Evolutionary conservation across 2,113 vertebrate genomes (phyloP).

Genomic region (Corvus cornix): DNA sequence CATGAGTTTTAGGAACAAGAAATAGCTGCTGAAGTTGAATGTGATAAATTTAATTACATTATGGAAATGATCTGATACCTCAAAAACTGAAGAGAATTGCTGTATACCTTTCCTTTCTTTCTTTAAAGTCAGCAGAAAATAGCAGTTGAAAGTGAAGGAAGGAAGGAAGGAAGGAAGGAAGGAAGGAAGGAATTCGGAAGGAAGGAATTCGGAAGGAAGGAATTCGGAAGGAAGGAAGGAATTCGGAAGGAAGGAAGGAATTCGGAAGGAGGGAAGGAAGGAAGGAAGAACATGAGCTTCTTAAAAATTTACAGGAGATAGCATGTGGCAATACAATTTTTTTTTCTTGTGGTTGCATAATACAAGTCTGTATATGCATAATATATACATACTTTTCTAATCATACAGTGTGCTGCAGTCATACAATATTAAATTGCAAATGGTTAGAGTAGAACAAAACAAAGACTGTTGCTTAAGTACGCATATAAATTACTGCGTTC

Average conservation of each 20-base stretch:
- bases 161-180: not conserved
- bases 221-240: too few relatives aligned
- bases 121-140: not conserved
- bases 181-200: too few relatives aligned
- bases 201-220: too few relatives aligned
- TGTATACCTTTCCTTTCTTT: not conserved
- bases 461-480: not conserved
- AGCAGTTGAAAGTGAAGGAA: not conserved
- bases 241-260: too few relatives aligned
- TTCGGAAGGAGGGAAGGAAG: too few relatives aligned
- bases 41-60: not conserved
- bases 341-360: not conserved
- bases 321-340: not conserved
- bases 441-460: not conserved
- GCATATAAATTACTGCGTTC: not conserved
- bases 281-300: not conserved
- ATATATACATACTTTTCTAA: constrained; percentile 5
- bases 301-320: not conserved
- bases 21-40: not conserved
- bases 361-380: not conserved
- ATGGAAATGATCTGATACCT: not conserved
- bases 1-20: not conserved
- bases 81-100: not conserved
- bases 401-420: not conserved
- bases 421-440: not conserved